Percentiles rank a stretch among this genome's conserved stretches.
Conservation (phyloP, 2,797 vertebrate species). For the Galago senegalensis region DNA sequence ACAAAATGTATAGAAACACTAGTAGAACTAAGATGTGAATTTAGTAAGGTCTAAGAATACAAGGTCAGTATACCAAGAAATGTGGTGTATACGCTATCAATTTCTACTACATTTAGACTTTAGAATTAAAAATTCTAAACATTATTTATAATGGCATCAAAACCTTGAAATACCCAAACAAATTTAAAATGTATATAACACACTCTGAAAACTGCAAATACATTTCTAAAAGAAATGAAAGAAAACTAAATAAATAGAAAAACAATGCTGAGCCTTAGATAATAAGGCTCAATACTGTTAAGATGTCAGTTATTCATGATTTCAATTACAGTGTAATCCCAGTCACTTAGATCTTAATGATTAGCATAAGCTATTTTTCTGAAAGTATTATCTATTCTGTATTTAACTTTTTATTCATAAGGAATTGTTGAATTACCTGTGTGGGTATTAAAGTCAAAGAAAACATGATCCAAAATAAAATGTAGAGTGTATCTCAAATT, state of each 20-base stretch:
- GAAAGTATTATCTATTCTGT: not conserved
- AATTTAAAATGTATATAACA: not conserved
- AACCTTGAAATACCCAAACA: not conserved
- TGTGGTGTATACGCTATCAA: not conserved
- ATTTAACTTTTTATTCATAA: not conserved
- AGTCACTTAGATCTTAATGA: not conserved
- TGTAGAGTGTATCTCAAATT: not conserved
- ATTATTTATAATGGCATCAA: not conserved
- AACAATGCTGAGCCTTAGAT: not conserved
- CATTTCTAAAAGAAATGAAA: not conserved
- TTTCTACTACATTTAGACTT: not conserved
- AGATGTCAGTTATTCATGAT: not conserved
- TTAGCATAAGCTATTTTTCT: not conserved
- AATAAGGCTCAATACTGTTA: not conserved
- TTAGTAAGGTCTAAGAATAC: constrained; percentile 27
- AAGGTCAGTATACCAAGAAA: not conserved
- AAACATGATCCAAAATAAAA: not conserved
- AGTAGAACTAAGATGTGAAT: not conserved
- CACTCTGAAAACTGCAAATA: not conserved
- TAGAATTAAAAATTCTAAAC: not conserved
- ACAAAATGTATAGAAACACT: not conserved
- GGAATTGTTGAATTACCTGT: not conserved
- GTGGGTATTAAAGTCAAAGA: not conserved
- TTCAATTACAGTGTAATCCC: not conserved
- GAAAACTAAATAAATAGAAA: not conserved